Conservation (phyloP, 2,797 vertebrate species). For the Paratrypauchen microcephalus region DNA sequence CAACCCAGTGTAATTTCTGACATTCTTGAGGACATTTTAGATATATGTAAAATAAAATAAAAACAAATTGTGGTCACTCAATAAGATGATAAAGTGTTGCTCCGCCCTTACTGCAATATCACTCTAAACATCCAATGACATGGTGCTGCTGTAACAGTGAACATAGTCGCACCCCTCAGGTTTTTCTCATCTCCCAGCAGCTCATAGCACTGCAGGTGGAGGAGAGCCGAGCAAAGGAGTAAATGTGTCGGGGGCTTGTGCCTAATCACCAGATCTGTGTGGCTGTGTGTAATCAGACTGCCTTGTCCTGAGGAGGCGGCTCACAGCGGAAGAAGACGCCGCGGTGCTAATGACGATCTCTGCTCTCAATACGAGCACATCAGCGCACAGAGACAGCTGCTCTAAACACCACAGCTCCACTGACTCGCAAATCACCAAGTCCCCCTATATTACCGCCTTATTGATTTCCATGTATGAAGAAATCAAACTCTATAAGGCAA, state of each 20-base stretch:
- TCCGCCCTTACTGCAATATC: too few relatives aligned
- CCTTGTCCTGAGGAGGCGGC: slow-evolving; percentile 46
- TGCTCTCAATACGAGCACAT: slow-evolving; percentile 5
- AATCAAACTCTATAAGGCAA: slow-evolving; percentile 2
- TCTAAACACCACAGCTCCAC: not conserved
- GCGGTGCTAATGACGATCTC: slow-evolving; percentile 48
- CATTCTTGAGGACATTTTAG: too few relatives aligned
- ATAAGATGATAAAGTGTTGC: too few relatives aligned
- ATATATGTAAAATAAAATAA: too few relatives aligned
- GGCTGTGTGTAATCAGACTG: slow-evolving; percentile 48
- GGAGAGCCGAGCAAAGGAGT: slow-evolving; percentile 22
- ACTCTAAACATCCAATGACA: too few relatives aligned
- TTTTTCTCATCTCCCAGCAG: not conserved
- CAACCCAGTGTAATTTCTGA: too few relatives aligned
- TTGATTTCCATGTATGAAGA: slow-evolving; percentile 9
- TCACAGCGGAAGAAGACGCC: slow-evolving; percentile 56
- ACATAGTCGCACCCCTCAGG: not conserved
- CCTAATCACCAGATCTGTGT: slow-evolving; percentile 40
- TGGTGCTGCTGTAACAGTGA: not conserved
- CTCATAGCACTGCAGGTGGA: slow-evolving; percentile 5
- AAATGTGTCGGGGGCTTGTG: slow-evolving; percentile 20
- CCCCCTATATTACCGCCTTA: slow-evolving; percentile 6
- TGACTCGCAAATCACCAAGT: not conserved
- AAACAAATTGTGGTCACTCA: too few relatives aligned
- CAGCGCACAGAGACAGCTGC: slow-evolving; percentile 3